Conservation (phyloP, 2,888 invertebrate genomes). For the Steromphala cineraria region DNA sequence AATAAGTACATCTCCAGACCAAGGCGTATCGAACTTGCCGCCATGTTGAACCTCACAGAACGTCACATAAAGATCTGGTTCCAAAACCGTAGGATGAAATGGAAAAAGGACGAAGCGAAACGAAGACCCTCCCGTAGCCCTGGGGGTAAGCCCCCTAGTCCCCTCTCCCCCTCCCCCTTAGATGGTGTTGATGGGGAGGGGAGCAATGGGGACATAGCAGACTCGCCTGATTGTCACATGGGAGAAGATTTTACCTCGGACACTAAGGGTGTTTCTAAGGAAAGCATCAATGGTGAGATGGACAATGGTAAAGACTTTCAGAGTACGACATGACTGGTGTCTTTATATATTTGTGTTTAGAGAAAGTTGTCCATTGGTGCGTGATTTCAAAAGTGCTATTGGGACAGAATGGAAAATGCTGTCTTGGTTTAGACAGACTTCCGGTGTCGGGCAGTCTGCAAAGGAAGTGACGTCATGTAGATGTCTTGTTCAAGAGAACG, state of each 20-base stretch:
- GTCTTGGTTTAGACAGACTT: no score
- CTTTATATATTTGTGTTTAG: no score
- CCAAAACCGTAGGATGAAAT: conserved; percentile 75
- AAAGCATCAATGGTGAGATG: neutral
- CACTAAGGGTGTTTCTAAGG: neutral
- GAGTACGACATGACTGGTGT: neutral
- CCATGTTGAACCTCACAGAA: conserved; percentile 95
- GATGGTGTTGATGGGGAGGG: neutral
- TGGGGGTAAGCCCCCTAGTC: conserved; percentile 30
- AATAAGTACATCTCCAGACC: conserved; percentile 98
- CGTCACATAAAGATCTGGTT: conserved; percentile 85
- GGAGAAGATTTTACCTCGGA: neutral
- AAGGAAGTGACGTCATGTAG: no score
- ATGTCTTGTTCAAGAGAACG: no score
- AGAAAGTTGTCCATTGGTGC: no score
- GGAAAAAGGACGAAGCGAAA: conserved; percentile 74
- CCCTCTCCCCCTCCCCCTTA: neutral
- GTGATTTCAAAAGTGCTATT: no score
- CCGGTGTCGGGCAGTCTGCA: no score
- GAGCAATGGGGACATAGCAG: neutral
- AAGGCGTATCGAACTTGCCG: conserved; percentile 97
- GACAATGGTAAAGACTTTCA: neutral
- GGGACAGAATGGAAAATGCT: no score
- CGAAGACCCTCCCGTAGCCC: conserved; percentile 62
- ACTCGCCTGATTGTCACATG: neutral